Evolutionary conservation across 2,113 vertebrate genomes (phyloP), one percentile per base, ranked within the genome.

Genomic region (Caracal caracal): DNA sequence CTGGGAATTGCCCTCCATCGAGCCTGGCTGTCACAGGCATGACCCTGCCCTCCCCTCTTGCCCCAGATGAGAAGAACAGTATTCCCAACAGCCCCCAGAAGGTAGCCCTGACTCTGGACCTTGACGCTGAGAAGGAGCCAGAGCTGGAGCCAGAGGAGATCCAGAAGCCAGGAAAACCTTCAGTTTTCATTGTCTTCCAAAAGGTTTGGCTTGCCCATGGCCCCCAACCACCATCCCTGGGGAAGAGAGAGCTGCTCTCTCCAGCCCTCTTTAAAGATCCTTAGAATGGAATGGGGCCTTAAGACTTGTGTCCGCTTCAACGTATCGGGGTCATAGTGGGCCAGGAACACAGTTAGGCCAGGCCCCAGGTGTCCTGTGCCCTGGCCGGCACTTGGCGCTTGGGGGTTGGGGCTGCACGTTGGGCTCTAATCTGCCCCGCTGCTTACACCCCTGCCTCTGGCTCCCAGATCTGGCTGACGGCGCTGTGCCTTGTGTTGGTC

Each of bases 391-490:
- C 68, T 37, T 6, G 28, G 83, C 37, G n/a, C 68, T 37, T 6
- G 2, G 68, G 47, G 70, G 37, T 8, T 0, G 28, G 70, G 86
- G 49, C 85, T 78, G 30, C 6, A 0, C 12, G 24, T 8, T 1
- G 61, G 78, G 65, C 84, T 73, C 16, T 0, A 6, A 49, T 10
- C 47, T 12, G 47, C 63, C 40, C 79, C 2, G 0, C 68, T 0
- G 13, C 91, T 73, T 70, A 90, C 56, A 43, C 30, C 61, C 82
- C 78, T 71, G 81, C 88, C 88, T 96, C 80, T 30, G 93, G 65
- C 79, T 89, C 88, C 65, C 95, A 99, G 99, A 98, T 99, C 94
- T 99, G 99, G 99, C 98, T 99, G 96, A 99, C 98, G 98, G 99
- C 99, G 9, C 98, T 99, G 83, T 99, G 99, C 35, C 99, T 99